Percentiles rank a stretch among this genome's conserved stretches.
Evolutionary conservation across 2,113 vertebrate genomes (phyloP).

Genomic region (Gymnobelideus leadbeateri): DNA sequence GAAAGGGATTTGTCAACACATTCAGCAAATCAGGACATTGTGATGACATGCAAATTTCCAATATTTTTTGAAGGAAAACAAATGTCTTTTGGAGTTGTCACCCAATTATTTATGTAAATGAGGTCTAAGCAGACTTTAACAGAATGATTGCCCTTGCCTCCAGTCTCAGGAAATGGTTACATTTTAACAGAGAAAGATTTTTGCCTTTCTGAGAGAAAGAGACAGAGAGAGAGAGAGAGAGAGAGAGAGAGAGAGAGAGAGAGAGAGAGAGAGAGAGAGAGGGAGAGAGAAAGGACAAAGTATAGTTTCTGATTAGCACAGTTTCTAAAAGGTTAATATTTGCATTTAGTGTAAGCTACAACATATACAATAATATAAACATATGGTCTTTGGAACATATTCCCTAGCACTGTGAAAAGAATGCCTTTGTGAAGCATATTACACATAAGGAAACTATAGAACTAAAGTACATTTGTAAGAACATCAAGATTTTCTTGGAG

Average conservation of each 20-base stretch:
- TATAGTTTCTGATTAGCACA: neutral
- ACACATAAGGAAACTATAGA: neutral
- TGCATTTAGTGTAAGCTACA: neutral
- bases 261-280: too few species aligned
- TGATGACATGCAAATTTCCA: neutral
- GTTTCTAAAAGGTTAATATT: constrained; percentile 16
- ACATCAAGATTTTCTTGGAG: neutral
- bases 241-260: too few species aligned
- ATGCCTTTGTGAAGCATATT: neutral
- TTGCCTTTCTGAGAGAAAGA: too few species aligned
- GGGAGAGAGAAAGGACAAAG: neutral
- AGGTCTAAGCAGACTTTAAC: constrained; percentile 19
- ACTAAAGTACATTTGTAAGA: neutral
- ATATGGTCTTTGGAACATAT: neutral
- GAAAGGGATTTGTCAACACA: neutral
- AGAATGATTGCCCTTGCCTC: neutral
- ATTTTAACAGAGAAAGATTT: constrained; percentile 33
- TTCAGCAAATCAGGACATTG: neutral
- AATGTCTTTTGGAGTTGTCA: neutral
- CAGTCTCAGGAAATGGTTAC: constrained; percentile 33
- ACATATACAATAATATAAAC: neutral
- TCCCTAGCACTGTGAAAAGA: neutral
- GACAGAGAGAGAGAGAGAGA: too few species aligned
- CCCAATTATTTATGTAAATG: constrained; percentile 3
- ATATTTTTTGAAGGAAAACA: constrained; percentile 22